Evolutionary conservation across 2,113 vertebrate genomes (phyloP).

Genomic region (Hirundichthys speculiger): DNA sequence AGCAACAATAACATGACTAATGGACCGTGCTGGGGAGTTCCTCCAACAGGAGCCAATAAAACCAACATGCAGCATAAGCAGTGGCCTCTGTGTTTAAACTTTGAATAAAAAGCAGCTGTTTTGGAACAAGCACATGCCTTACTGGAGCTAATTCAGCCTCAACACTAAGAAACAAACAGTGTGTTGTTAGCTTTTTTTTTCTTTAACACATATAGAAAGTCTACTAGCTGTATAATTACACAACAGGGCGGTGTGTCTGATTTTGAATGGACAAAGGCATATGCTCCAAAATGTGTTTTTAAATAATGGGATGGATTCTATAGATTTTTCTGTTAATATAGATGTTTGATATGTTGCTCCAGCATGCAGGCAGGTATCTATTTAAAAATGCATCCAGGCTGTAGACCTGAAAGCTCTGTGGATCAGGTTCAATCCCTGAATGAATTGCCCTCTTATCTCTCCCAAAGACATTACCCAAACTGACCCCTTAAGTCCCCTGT

Average conservation of each 20-base stretch:
- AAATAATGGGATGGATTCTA: no score
- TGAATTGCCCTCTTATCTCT: slow-evolving; percentile 31
- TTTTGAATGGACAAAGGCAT: no score
- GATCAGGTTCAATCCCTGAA: slow-evolving; percentile 15
- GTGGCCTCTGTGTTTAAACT: slow-evolving; percentile 21
- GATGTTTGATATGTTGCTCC: background rate
- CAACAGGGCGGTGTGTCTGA: no score
- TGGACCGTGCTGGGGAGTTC: slow-evolving; percentile 22
- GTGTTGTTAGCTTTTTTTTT: slow-evolving; percentile 7
- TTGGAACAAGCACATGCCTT: slow-evolving; percentile 10
- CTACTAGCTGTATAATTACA: background rate
- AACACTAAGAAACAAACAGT: slow-evolving; percentile 21
- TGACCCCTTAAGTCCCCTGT: slow-evolving; percentile 49
- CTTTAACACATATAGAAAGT: slow-evolving; percentile 24
- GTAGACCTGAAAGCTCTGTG: slow-evolving; percentile 4
- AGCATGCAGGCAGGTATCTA: background rate
- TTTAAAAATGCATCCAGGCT: slow-evolving; percentile 8
- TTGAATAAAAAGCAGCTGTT: slow-evolving; percentile 4
- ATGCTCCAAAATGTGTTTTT: background rate
- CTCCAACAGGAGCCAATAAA: no score
- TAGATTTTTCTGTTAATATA: background rate
- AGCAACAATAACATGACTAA: slow-evolving; percentile 17
- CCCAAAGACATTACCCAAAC: slow-evolving; percentile 44
- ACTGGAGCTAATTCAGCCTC: slow-evolving; percentile 25
- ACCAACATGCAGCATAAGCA: slow-evolving; percentile 1